These are phyloP conservation scores for Ormia ochracea DNA, from an alignment of 2,888 invertebrate species.

Conservation along the genomic window DNA sequence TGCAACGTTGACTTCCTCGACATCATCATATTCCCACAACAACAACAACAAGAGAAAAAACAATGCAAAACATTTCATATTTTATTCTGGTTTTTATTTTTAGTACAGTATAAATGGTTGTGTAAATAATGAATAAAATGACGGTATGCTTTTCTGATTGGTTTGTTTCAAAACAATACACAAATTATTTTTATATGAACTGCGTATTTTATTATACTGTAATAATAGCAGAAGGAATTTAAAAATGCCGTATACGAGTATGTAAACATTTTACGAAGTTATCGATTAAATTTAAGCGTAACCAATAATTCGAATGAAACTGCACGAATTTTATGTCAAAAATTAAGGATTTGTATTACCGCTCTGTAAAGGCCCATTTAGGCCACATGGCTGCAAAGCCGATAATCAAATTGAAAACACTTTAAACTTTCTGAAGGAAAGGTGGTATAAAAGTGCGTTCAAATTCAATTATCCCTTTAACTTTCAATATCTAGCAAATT, in stretches of 20 bases:
- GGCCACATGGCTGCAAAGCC: too few species aligned
- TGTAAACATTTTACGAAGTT: too few species aligned
- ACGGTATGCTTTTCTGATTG: slow-evolving; percentile 13
- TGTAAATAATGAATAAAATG: not conserved
- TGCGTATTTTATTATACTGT: not conserved
- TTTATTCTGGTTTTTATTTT: slow-evolving; percentile 31
- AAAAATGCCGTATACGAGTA: not conserved
- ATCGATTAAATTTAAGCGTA: too few species aligned
- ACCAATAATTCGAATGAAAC: too few species aligned
- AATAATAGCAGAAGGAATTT: not conserved
- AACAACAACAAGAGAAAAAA: slow-evolving; percentile 9
- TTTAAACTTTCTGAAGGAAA: too few species aligned
- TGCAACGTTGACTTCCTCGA: slow-evolving; percentile 47
- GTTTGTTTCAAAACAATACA: slow-evolving; percentile 46
- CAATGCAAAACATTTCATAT: not conserved
- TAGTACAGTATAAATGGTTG: slow-evolving; percentile 12
- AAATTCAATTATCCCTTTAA: too few species aligned
- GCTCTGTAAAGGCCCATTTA: too few species aligned
- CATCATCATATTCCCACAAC: slow-evolving; percentile 25
- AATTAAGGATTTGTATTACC: too few species aligned
- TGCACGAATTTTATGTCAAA: too few species aligned
- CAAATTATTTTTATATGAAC: slow-evolving; percentile 4
- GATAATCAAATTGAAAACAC: too few species aligned
- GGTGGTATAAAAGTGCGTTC: too few species aligned
- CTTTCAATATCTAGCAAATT: too few species aligned